Percentiles rank a stretch among this genome's conserved stretches.
Conservation (phyloP, 2,888 invertebrate genomes). For the Aporophyla lueneburgensis region DNA sequence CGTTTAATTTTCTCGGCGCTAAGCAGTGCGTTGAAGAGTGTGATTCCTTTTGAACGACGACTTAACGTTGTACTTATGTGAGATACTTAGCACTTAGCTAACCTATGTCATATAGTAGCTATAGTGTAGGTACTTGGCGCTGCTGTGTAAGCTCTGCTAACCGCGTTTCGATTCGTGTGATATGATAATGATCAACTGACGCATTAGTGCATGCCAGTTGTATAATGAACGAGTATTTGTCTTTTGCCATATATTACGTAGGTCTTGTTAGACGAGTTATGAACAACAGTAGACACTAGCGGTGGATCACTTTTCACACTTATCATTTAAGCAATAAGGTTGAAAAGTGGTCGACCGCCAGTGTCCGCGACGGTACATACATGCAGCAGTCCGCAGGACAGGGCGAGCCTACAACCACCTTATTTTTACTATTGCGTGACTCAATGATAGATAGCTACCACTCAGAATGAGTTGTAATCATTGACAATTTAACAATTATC, state of each 20-base stretch:
- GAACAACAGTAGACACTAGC: neutral
- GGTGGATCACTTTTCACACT: too few species aligned
- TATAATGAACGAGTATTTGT: constrained; percentile 68
- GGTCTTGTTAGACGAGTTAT: constrained; percentile 58
- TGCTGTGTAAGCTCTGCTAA: constrained; percentile 34
- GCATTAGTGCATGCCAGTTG: constrained; percentile 71
- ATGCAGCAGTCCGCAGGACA: neutral
- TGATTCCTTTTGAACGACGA: too few species aligned
- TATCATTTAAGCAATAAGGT: too few species aligned
- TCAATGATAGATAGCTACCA: constrained; percentile 46
- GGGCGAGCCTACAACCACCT: constrained; percentile 36
- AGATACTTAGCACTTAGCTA: neutral
- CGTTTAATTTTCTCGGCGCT: too few species aligned
- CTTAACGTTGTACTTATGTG: neutral
- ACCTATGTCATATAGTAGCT: constrained; percentile 4
- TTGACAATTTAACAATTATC: constrained; percentile 60
- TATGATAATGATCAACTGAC: constrained; percentile 67
- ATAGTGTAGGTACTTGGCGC: neutral
- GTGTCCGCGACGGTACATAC: too few species aligned
- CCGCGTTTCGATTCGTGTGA: constrained; percentile 65
- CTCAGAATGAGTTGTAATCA: constrained; percentile 55
- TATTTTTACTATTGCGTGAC: constrained; percentile 45
- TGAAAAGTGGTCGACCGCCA: too few species aligned
- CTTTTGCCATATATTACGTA: constrained; percentile 52
- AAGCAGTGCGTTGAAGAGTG: too few species aligned